Evolutionary conservation across 2,888 invertebrate genomes (phyloP), one percentile per base, ranked within the genome.

Genomic region (Helicoverpa assulta): DNA sequence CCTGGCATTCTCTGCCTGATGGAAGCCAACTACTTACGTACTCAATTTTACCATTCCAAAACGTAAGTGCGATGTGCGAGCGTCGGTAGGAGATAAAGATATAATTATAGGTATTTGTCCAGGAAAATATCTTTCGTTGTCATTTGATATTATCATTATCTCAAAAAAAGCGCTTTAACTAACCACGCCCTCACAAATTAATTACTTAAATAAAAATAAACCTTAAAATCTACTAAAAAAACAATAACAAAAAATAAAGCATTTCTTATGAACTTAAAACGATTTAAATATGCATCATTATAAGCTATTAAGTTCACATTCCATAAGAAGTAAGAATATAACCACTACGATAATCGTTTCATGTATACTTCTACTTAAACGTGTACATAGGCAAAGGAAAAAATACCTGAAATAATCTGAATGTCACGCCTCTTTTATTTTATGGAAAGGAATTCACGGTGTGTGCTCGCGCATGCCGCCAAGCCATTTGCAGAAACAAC

Each of bases 401-500:
- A 66, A 73, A 65, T 60, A 53, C 51, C 62, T 66, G 59, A 66
- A 79, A 79, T 66, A 63, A 50, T 70, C 53, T 43, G 52, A 66
- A 62, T 78, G 77, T 75, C 80, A 66, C 65, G 58, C 69, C 66
- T 66, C 76, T 75, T 70, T 77, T 70, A 70, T 66, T 70, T 79
- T 75, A 77, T 77, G 76, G 80, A 51, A 77, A 79, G 77, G 77
- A 70, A 77, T 77, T 76, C 77, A 62, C 70, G 76, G 80, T 79
- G 77, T 79, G 76, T 75, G 77, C 70, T 54, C 61, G 47, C 70
- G 80, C 77, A 77, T 79, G 70, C 54, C 70, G 70, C 66, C 55
- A 37, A 60, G 70, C 80, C 80, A 79, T 77, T 77, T 77, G 80
- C 80, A 79, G 80, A 70, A 77, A 77, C 76, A 56, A 77, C 80